Evolutionary conservation across 2,113 vertebrate genomes (phyloP).

Genomic region (Typhlomys cinereus): DNA sequence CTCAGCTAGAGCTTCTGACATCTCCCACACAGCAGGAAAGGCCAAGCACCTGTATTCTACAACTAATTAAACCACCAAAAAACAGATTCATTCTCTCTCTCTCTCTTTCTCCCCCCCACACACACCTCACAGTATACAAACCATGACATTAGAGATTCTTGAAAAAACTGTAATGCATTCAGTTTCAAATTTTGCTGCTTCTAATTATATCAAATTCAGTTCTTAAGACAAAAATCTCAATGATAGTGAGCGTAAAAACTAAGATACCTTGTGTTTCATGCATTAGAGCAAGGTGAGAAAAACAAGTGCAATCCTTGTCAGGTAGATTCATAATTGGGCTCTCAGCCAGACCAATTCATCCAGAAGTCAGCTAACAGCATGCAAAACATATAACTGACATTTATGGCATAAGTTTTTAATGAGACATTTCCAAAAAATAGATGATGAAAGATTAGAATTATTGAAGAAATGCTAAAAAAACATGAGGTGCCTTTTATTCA

Average conservation of each 20-base stretch:
- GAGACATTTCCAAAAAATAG: background rate
- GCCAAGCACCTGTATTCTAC: background rate
- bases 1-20: background rate
- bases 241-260: background rate
- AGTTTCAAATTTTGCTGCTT: background rate
- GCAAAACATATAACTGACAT: background rate
- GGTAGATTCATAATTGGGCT: background rate
- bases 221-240: background rate
- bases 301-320: background rate
- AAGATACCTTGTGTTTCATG: background rate
- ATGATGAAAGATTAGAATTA: background rate
- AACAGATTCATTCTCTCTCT: background rate
- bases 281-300: background rate
- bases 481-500: background rate
- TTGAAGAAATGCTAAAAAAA: background rate
- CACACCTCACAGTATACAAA: too few relatives aligned
- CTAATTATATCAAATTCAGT: background rate
- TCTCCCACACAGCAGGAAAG: background rate
- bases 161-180: background rate
- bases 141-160: background rate
- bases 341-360: background rate
- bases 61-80: background rate
- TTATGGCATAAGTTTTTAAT: background rate
- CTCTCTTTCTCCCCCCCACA: too few relatives aligned
- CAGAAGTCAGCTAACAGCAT: background rate